These are phyloP conservation scores for Apocheima hispidaria DNA, from an alignment of 2,888 invertebrate genomes.

Conservation along the genomic window DNA sequence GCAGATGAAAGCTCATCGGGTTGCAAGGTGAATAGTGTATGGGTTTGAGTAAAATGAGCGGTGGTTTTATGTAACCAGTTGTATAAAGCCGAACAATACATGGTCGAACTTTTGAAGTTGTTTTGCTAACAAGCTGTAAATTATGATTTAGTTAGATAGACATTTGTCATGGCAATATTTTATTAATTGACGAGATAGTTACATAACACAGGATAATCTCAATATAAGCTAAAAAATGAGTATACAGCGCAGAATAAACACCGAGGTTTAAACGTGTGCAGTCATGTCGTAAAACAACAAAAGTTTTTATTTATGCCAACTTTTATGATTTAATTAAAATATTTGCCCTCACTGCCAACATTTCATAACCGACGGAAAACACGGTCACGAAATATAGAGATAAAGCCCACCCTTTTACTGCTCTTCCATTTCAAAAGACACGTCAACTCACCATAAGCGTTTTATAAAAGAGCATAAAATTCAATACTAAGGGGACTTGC, in stretches of 20 bases:
- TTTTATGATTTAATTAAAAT: slow-evolving; percentile 40
- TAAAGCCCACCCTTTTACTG: slow-evolving; percentile 51
- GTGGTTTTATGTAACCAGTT: background rate
- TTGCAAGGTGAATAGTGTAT: slow-evolving; percentile 22
- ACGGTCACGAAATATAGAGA: slow-evolving; percentile 48
- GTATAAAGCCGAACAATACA: background rate
- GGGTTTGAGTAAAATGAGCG: slow-evolving; percentile 12
- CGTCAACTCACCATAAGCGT: slow-evolving; percentile 54
- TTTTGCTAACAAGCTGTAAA: background rate
- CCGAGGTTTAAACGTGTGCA: slow-evolving; percentile 16
- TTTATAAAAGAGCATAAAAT: slow-evolving; percentile 66
- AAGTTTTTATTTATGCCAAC: slow-evolving; percentile 36
- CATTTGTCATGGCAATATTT: too few species aligned
- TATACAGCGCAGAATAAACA: slow-evolving; percentile 5
- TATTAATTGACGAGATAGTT: too few species aligned
- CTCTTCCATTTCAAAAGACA: slow-evolving; percentile 53
- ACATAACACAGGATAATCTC: too few species aligned
- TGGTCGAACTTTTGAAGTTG: background rate
- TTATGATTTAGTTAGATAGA: too few species aligned
- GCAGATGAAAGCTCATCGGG: slow-evolving; percentile 33
- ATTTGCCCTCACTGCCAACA: slow-evolving; percentile 42
- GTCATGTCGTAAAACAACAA: slow-evolving; percentile 19
- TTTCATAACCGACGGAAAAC: slow-evolving; percentile 47
- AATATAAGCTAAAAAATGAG: too few species aligned
- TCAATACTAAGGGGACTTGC: slow-evolving; percentile 63